Conservation (phyloP, 2,888 invertebrate genomes). For the Steinernema hermaphroditum region DNA sequence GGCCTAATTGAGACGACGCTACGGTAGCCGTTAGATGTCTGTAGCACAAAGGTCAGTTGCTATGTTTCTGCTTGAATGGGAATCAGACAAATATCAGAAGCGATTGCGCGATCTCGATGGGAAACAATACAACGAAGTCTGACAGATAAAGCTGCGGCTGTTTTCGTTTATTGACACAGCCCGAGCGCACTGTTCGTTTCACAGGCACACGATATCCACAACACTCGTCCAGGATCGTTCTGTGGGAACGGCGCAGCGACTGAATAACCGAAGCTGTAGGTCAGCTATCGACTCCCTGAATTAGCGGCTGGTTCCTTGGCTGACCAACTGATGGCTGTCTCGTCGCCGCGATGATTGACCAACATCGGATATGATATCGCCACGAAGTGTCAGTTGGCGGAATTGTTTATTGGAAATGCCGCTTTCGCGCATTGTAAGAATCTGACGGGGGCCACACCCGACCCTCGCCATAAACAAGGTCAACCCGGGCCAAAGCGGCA, state of each 20-base stretch:
- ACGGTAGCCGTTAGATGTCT: background rate
- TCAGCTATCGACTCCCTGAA: background rate
- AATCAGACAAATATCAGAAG: background rate
- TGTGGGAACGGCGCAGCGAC: background rate
- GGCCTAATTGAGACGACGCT: no score
- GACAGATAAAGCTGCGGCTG: slow-evolving; percentile 25
- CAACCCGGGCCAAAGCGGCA: slow-evolving; percentile 1
- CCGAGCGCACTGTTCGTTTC: background rate
- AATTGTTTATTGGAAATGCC: slow-evolving; percentile 29
- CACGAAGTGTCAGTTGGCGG: slow-evolving; percentile 26
- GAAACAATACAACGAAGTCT: slow-evolving; percentile 5
- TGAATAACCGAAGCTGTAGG: background rate
- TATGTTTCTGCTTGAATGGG: background rate
- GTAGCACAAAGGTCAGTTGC: background rate
- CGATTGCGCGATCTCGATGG: slow-evolving; percentile 19
- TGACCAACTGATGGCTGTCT: background rate
- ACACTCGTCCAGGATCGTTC: background rate
- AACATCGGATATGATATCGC: slow-evolving; percentile 29
- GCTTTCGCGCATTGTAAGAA: slow-evolving; percentile 29
- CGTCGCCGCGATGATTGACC: slow-evolving; percentile 17
- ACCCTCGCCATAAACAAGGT: slow-evolving; percentile 17
- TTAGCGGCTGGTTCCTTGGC: background rate
- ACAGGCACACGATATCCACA: background rate
- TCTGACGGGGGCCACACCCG: slow-evolving; percentile 22
- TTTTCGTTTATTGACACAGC: slow-evolving; percentile 28